Conservation (phyloP, 2,113 vertebrate species). For the Athene cunicularia region DNA sequence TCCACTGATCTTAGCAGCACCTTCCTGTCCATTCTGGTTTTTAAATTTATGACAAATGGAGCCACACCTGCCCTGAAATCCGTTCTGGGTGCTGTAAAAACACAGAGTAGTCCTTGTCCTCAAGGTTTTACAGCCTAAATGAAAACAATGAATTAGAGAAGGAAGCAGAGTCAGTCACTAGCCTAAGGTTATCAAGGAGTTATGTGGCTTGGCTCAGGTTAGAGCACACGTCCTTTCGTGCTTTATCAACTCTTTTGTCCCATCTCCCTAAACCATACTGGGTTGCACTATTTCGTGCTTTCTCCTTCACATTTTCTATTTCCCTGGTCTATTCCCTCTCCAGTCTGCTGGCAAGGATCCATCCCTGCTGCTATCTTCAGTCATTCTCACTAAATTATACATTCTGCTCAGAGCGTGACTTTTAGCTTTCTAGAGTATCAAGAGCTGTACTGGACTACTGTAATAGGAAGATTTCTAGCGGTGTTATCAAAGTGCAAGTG, state of each 20-base stretch:
- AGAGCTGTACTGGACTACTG: neutral
- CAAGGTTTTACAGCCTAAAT: neutral
- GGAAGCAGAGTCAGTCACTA: neutral
- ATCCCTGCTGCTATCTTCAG: neutral
- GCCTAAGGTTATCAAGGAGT: neutral
- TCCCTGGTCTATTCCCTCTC: neutral
- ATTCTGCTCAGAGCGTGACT: neutral
- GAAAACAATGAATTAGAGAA: neutral
- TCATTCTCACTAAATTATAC: neutral
- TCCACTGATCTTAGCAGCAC: neutral
- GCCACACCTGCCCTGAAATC: neutral
- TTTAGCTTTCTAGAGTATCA: neutral
- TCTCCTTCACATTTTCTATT: neutral
- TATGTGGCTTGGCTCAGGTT: neutral
- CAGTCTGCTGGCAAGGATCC: neutral
- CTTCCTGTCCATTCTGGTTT: neutral
- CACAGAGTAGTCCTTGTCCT: neutral
- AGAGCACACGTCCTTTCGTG: rapidly evolving
- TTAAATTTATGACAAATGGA: neutral
- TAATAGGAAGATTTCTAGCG: neutral
- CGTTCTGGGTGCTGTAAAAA: neutral
- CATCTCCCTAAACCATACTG: neutral
- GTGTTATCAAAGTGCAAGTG: neutral
- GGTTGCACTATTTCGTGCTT: neutral
- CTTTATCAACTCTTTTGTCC: neutral